Evolutionary conservation across 2,113 vertebrate species (phyloP).

Genomic region (Ellobius talpinus): DNA sequence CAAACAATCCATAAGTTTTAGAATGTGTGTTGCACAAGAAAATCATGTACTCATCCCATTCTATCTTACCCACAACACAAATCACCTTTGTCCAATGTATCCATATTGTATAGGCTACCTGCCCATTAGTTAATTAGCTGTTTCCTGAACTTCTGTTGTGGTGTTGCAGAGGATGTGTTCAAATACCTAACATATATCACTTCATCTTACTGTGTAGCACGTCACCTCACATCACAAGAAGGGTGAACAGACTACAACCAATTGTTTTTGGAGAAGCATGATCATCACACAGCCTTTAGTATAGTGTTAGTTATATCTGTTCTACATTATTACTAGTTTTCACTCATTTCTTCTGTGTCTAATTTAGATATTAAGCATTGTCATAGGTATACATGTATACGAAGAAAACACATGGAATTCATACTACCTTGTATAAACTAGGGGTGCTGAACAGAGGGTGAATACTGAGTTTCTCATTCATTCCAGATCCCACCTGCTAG

Average conservation of each 20-base stretch:
- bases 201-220: neutral
- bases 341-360: neutral
- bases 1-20: neutral
- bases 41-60: neutral
- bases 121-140: neutral
- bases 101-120: neutral
- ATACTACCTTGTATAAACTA: neutral
- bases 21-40: neutral
- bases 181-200: neutral
- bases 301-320: neutral
- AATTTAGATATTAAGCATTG: neutral
- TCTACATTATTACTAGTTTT: neutral
- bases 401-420: neutral
- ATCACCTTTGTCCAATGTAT: neutral
- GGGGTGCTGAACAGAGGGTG: neutral
- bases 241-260: neutral
- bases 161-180: neutral
- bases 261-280: neutral
- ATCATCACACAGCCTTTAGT: neutral
- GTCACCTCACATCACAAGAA: neutral
- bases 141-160: neutral
- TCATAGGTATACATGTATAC: neutral
- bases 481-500: neutral
- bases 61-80: too few species aligned
- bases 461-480: neutral